Evolutionary conservation across 2,113 vertebrate species (phyloP).

Genomic region (Etheostoma cragini): DNA sequence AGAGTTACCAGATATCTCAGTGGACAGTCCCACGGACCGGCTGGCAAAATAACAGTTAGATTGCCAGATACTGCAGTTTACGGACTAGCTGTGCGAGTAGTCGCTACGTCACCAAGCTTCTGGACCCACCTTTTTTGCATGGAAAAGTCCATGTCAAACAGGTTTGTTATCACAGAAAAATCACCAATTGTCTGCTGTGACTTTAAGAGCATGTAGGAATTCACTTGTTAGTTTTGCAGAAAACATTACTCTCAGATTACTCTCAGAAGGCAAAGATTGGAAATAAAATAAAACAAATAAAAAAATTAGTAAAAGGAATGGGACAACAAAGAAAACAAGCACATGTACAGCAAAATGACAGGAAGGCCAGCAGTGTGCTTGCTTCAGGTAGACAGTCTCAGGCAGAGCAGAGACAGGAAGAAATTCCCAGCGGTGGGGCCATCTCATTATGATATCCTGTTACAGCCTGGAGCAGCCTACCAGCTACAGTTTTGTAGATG

Average conservation of each 20-base stretch:
- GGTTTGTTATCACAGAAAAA: no score
- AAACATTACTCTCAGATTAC: not conserved
- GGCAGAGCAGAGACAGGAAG: conserved; percentile 73
- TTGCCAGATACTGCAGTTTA: no score
- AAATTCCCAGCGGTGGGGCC: conserved; percentile 71
- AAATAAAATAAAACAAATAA: not conserved
- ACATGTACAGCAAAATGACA: conserved; percentile 10
- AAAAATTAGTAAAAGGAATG: no score
- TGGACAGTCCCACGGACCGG: no score
- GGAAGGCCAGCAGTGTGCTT: conserved; percentile 9
- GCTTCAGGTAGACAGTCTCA: conserved; percentile 62
- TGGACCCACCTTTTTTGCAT: no score
- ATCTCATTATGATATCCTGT: conserved; percentile 77
- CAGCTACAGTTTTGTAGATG: conserved; percentile 54
- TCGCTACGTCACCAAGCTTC: no score
- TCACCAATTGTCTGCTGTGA: not conserved
- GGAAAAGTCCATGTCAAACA: no score
- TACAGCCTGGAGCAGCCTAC: conserved; percentile 70
- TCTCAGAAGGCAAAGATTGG: not conserved
- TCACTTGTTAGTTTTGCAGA: not conserved
- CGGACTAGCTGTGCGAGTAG: no score
- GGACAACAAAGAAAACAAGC: not conserved
- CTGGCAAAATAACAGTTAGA: no score
- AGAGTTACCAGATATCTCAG: no score
- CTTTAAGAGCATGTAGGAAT: not conserved